phyloP scores from a whole-genome alignment of 2,888 invertebrate species.

The Agelastica alni region DNA sequence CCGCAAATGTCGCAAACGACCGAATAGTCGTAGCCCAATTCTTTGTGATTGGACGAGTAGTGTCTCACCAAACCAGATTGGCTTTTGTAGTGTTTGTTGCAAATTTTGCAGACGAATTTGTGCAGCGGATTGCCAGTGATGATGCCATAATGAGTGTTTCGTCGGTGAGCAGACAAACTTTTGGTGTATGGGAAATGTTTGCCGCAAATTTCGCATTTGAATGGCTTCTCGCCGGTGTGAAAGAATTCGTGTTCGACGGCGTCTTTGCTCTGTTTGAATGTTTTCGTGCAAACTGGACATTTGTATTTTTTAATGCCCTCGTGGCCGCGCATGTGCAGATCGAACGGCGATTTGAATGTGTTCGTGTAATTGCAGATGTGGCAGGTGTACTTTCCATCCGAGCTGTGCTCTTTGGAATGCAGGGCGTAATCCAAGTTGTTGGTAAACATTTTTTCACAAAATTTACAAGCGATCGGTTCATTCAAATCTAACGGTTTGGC shows the following conservation, averaged over 20 bases:
- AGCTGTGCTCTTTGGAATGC: conserved; percentile 48
- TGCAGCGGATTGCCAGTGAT: conserved; percentile 44
- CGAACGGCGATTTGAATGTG: conserved; percentile 42
- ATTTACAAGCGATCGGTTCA: conserved; percentile 58
- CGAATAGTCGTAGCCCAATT: conserved; percentile 56
- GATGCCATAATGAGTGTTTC: conserved; percentile 57
- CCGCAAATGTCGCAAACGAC: conserved; percentile 50
- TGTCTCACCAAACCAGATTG: conserved; percentile 41
- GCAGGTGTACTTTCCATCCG: conserved; percentile 46
- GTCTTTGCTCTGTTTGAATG: conserved; percentile 55
- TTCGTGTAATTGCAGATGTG: conserved; percentile 48
- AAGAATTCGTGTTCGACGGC: conserved; percentile 55
- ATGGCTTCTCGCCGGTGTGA: conserved; percentile 53
- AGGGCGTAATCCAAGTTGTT: conserved; percentile 48
- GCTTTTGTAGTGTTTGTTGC: conserved; percentile 54
- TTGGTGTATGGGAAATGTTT: conserved; percentile 58
- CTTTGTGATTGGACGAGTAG: conserved; percentile 41
- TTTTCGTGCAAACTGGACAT: conserved; percentile 42
- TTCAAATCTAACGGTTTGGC: conserved; percentile 41
- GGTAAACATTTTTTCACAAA: conserved; percentile 61
- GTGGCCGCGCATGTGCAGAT: conserved; percentile 46
- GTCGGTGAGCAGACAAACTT: conserved; percentile 57
- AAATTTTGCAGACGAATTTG: conserved; percentile 57
- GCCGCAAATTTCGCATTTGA: conserved; percentile 60
- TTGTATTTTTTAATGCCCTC: conserved; percentile 43